Conservation (phyloP, 2,888 invertebrate genomes). For the Lasius fuliginosus region DNA sequence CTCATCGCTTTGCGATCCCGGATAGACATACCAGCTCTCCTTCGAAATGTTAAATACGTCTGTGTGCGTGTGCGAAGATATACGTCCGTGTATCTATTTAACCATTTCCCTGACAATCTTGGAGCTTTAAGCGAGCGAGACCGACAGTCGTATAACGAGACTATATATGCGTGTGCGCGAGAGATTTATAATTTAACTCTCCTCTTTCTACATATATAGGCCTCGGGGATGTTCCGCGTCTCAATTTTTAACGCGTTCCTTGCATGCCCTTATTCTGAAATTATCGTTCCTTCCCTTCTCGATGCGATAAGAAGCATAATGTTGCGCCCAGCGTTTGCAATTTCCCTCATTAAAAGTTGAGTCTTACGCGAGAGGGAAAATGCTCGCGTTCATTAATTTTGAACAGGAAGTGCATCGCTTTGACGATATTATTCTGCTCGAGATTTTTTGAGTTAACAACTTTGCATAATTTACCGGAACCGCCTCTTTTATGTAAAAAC, state of each 20-base stretch:
- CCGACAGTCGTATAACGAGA: background rate
- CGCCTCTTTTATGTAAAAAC: slow-evolving; percentile 14
- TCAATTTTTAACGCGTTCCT: slow-evolving; percentile 30
- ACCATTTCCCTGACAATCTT: slow-evolving; percentile 6
- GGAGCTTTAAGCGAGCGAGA: background rate
- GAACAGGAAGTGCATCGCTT: slow-evolving; percentile 42
- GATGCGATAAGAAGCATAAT: slow-evolving; percentile 43
- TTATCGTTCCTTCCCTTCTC: slow-evolving; percentile 22
- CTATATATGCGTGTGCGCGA: no score
- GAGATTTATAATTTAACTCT: slow-evolving; percentile 1
- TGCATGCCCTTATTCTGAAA: slow-evolving; percentile 24
- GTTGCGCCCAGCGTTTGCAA: slow-evolving; percentile 34
- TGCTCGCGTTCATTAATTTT: slow-evolving; percentile 62
- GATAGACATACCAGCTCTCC: slow-evolving; percentile 6
- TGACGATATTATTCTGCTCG: slow-evolving; percentile 43
- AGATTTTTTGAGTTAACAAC: slow-evolving; percentile 41
- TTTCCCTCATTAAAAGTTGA: slow-evolving; percentile 64
- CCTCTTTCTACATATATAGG: background rate
- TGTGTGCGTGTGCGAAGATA: background rate
- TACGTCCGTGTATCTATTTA: slow-evolving; percentile 6
- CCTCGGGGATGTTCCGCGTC: background rate
- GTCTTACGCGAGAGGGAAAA: slow-evolving; percentile 48
- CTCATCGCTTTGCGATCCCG: slow-evolving; percentile 36
- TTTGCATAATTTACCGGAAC: slow-evolving; percentile 22
- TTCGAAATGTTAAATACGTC: slow-evolving; percentile 21